Evolutionary conservation across 2,113 vertebrate species (phyloP).

Genomic region (Dunckerocampus dactyliophorus): DNA sequence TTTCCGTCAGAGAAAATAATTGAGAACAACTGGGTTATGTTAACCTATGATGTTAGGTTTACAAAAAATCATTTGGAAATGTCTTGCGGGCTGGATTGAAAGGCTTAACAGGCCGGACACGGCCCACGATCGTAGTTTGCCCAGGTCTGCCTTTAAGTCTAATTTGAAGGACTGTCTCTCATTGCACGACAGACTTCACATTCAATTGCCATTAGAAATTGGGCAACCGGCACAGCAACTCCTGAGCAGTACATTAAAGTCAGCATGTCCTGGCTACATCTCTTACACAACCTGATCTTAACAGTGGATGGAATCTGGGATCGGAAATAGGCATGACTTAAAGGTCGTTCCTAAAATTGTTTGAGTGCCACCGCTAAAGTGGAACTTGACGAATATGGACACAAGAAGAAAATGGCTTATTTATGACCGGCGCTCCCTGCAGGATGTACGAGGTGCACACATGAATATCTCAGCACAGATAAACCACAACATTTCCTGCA

Average conservation of each 20-base stretch:
- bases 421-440: constrained; percentile 45
- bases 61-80: no score
- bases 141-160: constrained; percentile 7
- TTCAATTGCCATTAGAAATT: constrained; percentile 28
- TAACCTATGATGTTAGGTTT: no score
- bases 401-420: constrained; percentile 53
- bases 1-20: no score
- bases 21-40: no score
- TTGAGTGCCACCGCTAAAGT: constrained; percentile 16
- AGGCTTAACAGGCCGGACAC: no score
- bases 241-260: not conserved
- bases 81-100: no score
- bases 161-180: constrained; percentile 20
- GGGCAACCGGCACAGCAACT: not conserved
- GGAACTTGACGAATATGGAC: constrained; percentile 43
- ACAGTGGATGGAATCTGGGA: constrained; percentile 11
- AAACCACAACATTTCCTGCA: constrained; percentile 44
- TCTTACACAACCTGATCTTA: constrained; percentile 7
- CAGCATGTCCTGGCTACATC: constrained; percentile 2
- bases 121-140: no score
- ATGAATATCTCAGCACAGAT: constrained; percentile 49
- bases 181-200: constrained; percentile 13
- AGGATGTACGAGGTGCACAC: constrained; percentile 24
- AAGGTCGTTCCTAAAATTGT: constrained; percentile 51
- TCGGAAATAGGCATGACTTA: constrained; percentile 24